Percentiles rank a stretch among this genome's conserved stretches.
phyloP scores from a whole-genome alignment of 1,140 invertebrate species.

The Penaeus indicus region DNA sequence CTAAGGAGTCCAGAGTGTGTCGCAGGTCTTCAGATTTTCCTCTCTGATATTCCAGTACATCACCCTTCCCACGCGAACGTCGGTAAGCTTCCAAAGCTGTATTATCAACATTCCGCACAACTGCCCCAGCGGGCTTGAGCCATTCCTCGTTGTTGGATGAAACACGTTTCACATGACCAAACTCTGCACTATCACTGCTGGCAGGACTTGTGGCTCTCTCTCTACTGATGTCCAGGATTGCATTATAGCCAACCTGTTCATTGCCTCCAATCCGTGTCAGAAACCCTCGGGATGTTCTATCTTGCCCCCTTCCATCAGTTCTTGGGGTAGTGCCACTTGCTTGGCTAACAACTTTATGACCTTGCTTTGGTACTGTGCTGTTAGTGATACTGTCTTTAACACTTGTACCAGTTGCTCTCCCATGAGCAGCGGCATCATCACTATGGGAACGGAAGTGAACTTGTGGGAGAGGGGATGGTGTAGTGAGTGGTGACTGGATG shows the following conservation, averaged over 20 bases:
- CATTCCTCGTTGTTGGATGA: conserved; percentile 19
- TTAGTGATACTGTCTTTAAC: no score
- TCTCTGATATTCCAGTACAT: conserved; percentile 29
- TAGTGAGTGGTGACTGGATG: no score
- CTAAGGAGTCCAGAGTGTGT: conserved; percentile 45
- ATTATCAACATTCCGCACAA: conserved; percentile 32
- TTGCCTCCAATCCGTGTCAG: background rate
- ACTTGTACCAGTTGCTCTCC: no score
- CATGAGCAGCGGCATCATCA: no score
- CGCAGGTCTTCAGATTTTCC: conserved; percentile 64
- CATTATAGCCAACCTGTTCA: conserved; percentile 28
- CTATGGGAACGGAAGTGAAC: no score
- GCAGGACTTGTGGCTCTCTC: conserved; percentile 27
- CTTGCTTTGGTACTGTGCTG: no score
- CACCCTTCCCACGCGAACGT: conserved; percentile 17
- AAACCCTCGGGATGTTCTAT: conserved; percentile 15
- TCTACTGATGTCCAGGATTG: conserved; percentile 26
- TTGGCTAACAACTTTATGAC: no score
- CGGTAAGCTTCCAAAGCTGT: conserved; percentile 48
- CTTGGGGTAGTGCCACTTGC: background rate
- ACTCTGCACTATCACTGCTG: conserved; percentile 7
- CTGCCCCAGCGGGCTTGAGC: background rate
- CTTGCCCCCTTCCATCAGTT: background rate
- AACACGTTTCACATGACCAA: conserved; percentile 13
- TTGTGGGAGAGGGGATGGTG: no score